phyloP scores from a whole-genome alignment of 2,113 vertebrate species.

The Thamnophis sirtalis region DNA sequence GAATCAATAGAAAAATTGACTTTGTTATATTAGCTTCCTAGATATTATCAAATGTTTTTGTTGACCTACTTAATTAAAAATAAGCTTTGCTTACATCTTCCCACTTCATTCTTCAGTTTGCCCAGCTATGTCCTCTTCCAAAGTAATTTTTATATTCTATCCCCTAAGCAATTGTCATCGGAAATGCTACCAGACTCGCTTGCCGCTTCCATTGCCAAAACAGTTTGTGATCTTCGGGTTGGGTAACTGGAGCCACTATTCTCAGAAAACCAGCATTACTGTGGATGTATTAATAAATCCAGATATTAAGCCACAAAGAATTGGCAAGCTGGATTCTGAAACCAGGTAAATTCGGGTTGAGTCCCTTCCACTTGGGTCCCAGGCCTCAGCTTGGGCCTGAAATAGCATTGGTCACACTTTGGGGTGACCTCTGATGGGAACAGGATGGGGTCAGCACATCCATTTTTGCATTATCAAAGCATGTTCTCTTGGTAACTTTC shows the following conservation, averaged over 20 bases:
- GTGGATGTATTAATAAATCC: slow-evolving; percentile 73
- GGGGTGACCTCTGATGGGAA: not conserved
- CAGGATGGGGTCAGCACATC: not conserved
- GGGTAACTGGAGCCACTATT: slow-evolving; percentile 78
- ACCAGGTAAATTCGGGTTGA: slow-evolving; percentile 56
- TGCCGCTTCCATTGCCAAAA: slow-evolving; percentile 78
- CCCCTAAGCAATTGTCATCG: slow-evolving; percentile 71
- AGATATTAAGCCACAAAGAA: slow-evolving; percentile 57
- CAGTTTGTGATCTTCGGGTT: slow-evolving; percentile 80
- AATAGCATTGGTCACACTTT: not conserved
- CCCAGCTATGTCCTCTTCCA: not conserved
- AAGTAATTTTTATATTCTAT: not conserved
- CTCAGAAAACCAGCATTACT: slow-evolving; percentile 50
- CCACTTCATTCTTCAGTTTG: not conserved
- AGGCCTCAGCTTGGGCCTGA: not conserved
- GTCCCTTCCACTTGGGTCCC: not conserved
- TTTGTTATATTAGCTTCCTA: not conserved
- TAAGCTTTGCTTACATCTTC: not conserved
- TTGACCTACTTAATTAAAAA: not conserved
- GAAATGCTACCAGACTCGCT: slow-evolving; percentile 72
- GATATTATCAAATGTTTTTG: not conserved
- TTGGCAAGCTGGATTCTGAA: slow-evolving; percentile 72
- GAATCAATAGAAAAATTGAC: not conserved
- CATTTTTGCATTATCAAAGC: not conserved
- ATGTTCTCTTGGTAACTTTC: not conserved